Conservation (phyloP, 1,140 invertebrate genomes). For the Sminthurides bifidus region DNA sequence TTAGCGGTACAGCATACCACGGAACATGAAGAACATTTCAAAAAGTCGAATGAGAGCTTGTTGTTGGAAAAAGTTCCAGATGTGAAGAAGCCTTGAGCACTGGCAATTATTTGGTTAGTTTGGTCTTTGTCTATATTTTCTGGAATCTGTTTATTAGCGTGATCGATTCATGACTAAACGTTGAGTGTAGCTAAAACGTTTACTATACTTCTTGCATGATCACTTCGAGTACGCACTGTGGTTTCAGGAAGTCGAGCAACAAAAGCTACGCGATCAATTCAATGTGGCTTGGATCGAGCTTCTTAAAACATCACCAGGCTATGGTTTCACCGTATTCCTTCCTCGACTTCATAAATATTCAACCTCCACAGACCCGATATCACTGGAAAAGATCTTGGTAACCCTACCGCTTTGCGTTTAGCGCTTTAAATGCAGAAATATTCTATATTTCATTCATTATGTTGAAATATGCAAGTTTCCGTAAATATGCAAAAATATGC, state of each 20-base stretch:
- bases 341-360: slow-evolving; percentile 65
- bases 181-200: no score
- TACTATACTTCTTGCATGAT: slow-evolving; percentile 37
- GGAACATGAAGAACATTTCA: slow-evolving; percentile 27
- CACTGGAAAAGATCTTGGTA: no score
- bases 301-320: slow-evolving; percentile 52
- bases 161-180: slow-evolving; percentile 36
- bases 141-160: slow-evolving; percentile 35
- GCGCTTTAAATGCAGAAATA: no score
- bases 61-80: slow-evolving; percentile 3
- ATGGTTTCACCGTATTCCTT: slow-evolving; percentile 54
- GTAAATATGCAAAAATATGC: no score
- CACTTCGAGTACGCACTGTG: slow-evolving; percentile 58
- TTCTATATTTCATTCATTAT: no score
- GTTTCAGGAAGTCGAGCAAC: slow-evolving; percentile 58
- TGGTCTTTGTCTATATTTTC: slow-evolving; percentile 43
- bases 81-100: neutral
- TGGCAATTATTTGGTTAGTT: no score
- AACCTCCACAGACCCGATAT: slow-evolving; percentile 73
- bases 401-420: no score
- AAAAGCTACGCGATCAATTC: slow-evolving; percentile 53
- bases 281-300: slow-evolving; percentile 52
- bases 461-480: no score
- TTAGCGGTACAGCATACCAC: slow-evolving; percentile 33
- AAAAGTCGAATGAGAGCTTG: slow-evolving; percentile 7